Conservation (phyloP, 2,113 vertebrate genomes). For the Fregetta grallaria region DNA sequence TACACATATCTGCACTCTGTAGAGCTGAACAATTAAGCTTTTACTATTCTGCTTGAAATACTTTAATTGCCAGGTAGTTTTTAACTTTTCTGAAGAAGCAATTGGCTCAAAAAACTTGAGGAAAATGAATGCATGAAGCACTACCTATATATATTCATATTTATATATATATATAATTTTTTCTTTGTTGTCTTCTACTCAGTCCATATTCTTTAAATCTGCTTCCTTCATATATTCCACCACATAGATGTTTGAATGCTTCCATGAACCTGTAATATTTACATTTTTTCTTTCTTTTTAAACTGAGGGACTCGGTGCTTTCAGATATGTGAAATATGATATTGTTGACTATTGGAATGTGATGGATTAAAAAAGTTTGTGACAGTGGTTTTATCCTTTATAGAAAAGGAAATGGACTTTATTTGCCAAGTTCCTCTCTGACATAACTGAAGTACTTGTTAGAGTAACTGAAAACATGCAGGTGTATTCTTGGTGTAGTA, state of each 20-base stretch:
- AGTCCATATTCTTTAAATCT: background rate
- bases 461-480: background rate
- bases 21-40: background rate
- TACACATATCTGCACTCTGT: background rate
- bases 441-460: background rate
- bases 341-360: background rate
- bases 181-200: background rate
- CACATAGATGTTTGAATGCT: background rate
- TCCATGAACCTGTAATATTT: background rate
- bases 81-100: background rate
- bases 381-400: background rate
- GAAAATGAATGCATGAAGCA: background rate
- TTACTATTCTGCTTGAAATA: conserved; percentile 29
- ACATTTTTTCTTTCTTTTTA: background rate
- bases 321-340: background rate
- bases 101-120: background rate
- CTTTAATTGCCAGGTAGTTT: conserved; percentile 18
- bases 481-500: background rate
- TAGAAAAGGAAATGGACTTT: background rate
- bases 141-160: too few relatives aligned
- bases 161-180: background rate
- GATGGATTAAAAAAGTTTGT: background rate
- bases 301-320: background rate
- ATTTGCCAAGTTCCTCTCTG: background rate
- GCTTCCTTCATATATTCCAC: background rate